Base-by-base conservation (phyloP, 2,888 invertebrate species). In the Neelides folsomi region DNA sequence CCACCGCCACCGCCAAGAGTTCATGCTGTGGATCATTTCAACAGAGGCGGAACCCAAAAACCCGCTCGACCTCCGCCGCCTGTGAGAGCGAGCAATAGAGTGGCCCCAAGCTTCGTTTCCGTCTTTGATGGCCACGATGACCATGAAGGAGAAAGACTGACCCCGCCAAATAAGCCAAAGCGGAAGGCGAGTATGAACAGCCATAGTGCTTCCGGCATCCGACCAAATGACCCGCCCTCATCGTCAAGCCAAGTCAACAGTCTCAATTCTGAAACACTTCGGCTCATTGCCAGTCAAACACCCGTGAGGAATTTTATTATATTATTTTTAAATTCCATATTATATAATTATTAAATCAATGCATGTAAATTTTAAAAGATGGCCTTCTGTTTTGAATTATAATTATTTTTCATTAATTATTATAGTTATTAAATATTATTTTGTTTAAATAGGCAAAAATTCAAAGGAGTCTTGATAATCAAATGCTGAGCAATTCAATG, bases 1-100 rank as follows among this genome's bases (percentile, higher is more conserved):
- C 64, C 64, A 16, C 64, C 64, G 18, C 64, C 64, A 6, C 64
- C 64, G n/a, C 59, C 59, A 20, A 46, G 63, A 42, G 59, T 64
- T n/a, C 61, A 63, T 52, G 61, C 62, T 2, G 54, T 64, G 8
- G 64, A 64, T 38, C 38, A 60, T 37, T 54, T 63, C 37, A 55
- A 59, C 45, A 59, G 59, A 35, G 60, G 56, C 5, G 52, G 48
- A 49, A 38, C 47, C 15, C 38, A 50, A 2, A 53, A 57, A 54
- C 64, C 64, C 3, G 62, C 64, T 9, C 47, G 64, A 15, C 64
- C 64, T 18, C 62, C 62, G 12, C 62, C 62, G 2, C 62, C 62
- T n/a, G 57, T 60, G n/a, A 44, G 64, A 18, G 27, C 3, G 10
- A 27, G 45, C 13, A n/a, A 18, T 18, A 19, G 51, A 42, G 57